Percentiles rank a stretch among this genome's conserved stretches.
Evolutionary conservation across 2,797 vertebrate species (phyloP).

Genomic region (Erithacus rubecula): DNA sequence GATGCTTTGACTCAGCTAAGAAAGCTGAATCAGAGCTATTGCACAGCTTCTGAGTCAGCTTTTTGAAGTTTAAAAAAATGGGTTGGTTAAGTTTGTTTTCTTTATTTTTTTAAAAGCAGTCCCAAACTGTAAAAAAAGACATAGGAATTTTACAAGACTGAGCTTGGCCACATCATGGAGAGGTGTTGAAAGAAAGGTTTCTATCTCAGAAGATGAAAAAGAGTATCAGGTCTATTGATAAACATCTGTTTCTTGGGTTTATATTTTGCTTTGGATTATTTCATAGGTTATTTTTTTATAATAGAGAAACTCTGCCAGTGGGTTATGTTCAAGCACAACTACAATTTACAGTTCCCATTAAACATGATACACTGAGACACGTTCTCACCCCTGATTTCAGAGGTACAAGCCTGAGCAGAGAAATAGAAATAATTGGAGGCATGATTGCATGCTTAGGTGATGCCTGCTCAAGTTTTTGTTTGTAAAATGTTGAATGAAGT

Average conservation of each 20-base stretch:
- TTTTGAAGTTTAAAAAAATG: neutral
- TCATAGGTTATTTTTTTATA: neutral
- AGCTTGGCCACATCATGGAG: neutral
- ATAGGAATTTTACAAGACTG: neutral
- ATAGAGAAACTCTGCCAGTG: neutral
- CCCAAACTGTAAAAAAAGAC: neutral
- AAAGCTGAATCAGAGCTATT: slow-evolving; percentile 53
- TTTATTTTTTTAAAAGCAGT: neutral
- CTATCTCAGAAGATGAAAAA: neutral
- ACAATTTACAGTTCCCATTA: neutral
- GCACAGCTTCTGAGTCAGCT: slow-evolving; percentile 51
- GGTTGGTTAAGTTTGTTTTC: neutral
- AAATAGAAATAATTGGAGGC: neutral
- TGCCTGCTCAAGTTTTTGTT: neutral
- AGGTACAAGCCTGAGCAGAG: neutral
- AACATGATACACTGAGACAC: neutral
- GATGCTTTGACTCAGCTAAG: slow-evolving; percentile 34
- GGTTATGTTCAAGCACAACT: neutral
- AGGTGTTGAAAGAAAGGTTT: neutral
- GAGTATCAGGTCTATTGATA: neutral
- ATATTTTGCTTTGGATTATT: slow-evolving; percentile 5
- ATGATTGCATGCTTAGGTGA: neutral
- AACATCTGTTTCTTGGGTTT: neutral
- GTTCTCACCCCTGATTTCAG: neutral
- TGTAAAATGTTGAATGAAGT: neutral